phyloP scores from a whole-genome alignment of 2,797 vertebrate genomes.

The Prunella strophiata region DNA sequence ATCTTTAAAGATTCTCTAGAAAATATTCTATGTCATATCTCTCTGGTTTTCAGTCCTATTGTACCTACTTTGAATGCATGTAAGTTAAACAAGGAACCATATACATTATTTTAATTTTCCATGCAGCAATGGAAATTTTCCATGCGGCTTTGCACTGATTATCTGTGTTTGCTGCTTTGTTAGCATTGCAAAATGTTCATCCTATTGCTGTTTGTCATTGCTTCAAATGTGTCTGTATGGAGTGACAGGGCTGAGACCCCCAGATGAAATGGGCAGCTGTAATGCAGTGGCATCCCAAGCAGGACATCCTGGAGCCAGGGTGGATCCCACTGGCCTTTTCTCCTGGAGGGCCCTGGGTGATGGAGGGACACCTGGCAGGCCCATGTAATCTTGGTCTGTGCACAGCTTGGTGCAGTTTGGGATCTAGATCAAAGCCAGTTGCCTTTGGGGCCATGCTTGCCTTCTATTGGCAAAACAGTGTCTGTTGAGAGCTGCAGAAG shows the following conservation, averaged over 20 bases:
- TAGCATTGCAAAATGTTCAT: background rate
- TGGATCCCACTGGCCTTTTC: fast-evolving
- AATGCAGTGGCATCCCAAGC: background rate
- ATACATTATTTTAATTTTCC: background rate
- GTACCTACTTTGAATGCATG: background rate
- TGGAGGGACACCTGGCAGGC: fast-evolving
- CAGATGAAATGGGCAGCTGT: too few species aligned
- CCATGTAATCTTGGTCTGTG: background rate
- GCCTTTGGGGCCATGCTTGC: background rate
- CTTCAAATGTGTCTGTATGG: background rate
- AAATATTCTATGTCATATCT: background rate
- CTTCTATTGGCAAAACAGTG: background rate
- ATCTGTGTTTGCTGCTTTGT: background rate
- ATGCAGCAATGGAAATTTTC: background rate
- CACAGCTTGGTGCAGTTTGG: background rate
- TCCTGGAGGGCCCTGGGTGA: background rate
- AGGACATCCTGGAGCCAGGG: background rate
- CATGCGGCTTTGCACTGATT: background rate
- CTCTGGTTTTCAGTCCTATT: background rate
- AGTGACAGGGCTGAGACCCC: background rate
- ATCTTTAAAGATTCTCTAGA: background rate
- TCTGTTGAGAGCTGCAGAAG: background rate
- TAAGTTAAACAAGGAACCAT: background rate
- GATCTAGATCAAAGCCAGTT: background rate
- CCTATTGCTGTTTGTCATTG: background rate